These are phyloP conservation scores for Allygus modestus DNA, from an alignment of 2,888 invertebrate species.

Conservation along the genomic window DNA sequence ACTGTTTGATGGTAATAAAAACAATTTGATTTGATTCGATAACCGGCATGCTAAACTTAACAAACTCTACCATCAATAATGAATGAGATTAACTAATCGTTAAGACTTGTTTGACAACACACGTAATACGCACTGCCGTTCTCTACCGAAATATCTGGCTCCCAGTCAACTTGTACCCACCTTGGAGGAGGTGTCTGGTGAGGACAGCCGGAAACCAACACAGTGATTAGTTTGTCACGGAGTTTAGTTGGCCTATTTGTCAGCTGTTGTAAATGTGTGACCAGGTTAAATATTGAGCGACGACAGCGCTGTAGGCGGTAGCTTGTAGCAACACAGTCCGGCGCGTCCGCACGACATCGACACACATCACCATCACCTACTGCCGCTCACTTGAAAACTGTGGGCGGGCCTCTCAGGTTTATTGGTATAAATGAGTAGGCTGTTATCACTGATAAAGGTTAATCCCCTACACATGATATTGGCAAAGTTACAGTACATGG, in stretches of 20 bases:
- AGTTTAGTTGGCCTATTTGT: conserved; percentile 45
- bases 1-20: no score
- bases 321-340: conserved; percentile 45
- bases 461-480: no score
- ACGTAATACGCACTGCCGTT: no score
- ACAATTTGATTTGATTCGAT: no score
- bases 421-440: no score
- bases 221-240: conserved; percentile 17
- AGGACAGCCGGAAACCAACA: conserved; percentile 22
- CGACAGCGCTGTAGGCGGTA: conserved; percentile 39
- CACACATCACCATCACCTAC: background rate
- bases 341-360: background rate
- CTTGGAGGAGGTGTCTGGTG: conserved; percentile 1
- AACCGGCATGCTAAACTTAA: no score
- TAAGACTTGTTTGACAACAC: no score
- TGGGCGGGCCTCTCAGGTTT: no score
- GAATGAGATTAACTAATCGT: no score
- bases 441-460: no score
- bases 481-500: no score
- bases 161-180: background rate
- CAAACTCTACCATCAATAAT: no score
- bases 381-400: background rate
- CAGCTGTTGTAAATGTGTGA: conserved; percentile 33
- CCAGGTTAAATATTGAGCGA: conserved; percentile 48
- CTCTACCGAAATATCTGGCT: background rate